These are phyloP conservation scores for Tribolium freemani DNA, from an alignment of 2,888 invertebrate genomes.

Conservation along the genomic window DNA sequence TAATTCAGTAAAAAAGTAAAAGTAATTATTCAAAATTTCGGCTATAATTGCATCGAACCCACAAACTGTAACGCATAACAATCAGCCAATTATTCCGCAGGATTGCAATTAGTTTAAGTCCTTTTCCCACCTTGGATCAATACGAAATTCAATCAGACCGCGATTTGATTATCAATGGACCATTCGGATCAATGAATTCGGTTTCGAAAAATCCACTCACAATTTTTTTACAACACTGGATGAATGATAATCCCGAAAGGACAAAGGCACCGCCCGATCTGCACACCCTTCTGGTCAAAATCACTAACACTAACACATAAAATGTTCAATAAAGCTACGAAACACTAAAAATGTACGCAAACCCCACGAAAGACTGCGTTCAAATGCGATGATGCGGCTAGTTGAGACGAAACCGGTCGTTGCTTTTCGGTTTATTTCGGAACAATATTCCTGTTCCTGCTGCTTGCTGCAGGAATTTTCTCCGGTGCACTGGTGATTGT, in stretches of 20 bases:
- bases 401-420: conserved; percentile 24
- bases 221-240: conserved; percentile 9
- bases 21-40: conserved; percentile 29
- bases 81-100: conserved; percentile 26
- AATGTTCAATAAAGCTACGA: conserved; percentile 48
- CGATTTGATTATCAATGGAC: neutral
- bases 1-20: conserved; percentile 12
- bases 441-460: conserved; percentile 20
- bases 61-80: conserved; percentile 34
- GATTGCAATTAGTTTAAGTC: neutral
- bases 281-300: conserved; percentile 43
- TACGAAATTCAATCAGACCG: neutral
- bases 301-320: conserved; percentile 49
- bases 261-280: conserved; percentile 50
- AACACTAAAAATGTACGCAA: conserved; percentile 37
- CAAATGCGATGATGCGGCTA: conserved; percentile 47
- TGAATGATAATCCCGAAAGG: conserved; percentile 32
- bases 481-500: conserved; percentile 28
- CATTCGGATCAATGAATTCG: conserved; percentile 6
- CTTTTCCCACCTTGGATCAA: neutral
- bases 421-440: conserved; percentile 24
- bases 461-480: conserved; percentile 31
- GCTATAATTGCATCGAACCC: conserved; percentile 7
- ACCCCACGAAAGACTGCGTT: conserved; percentile 50
- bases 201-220: conserved; percentile 4